These are phyloP conservation scores for Apostichopus japonicus DNA, from an alignment of 35 echinoderm and acorn worm species.

Conservation along the genomic window DNA sequence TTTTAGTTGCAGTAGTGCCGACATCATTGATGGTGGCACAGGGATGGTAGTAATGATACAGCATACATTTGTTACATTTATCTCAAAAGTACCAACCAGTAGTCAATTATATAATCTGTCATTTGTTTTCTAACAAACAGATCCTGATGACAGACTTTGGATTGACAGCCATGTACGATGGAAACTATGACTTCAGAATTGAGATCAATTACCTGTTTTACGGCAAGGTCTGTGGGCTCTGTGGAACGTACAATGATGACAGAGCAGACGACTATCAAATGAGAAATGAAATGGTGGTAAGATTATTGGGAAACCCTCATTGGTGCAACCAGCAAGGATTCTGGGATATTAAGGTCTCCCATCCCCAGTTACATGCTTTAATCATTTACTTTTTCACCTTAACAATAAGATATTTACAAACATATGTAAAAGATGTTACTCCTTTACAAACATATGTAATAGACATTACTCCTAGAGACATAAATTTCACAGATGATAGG, in stretches of 20 bases:
- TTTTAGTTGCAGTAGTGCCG: too few relatives aligned
- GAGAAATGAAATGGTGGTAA: slow-evolving; percentile 59
- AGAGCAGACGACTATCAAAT: slow-evolving; percentile 57
- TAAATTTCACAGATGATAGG: too few relatives aligned
- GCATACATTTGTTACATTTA: background rate
- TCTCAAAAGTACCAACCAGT: too few relatives aligned
- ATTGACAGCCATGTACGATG: slow-evolving; percentile 34
- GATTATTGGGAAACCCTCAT: background rate
- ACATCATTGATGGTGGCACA: too few relatives aligned
- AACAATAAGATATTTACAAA: too few relatives aligned
- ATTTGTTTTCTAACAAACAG: slow-evolving; percentile 18
- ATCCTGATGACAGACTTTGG: slow-evolving; percentile 41
- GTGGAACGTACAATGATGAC: slow-evolving; percentile 78
- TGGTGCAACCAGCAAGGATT: too few relatives aligned
- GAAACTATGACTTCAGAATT: background rate
- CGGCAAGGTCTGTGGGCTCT: slow-evolving; percentile 72
- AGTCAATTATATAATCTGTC: background rate
- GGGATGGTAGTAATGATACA: background rate
- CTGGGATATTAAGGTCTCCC: too few relatives aligned
- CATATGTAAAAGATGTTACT: too few relatives aligned
- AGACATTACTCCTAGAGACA: too few relatives aligned
- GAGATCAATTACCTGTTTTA: slow-evolving; percentile 41
- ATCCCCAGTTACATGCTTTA: too few relatives aligned
- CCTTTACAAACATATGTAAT: too few relatives aligned
- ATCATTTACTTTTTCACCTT: too few relatives aligned